phyloP scores from a whole-genome alignment of 2,797 vertebrate genomes.

The Leuciscus waleckii region DNA sequence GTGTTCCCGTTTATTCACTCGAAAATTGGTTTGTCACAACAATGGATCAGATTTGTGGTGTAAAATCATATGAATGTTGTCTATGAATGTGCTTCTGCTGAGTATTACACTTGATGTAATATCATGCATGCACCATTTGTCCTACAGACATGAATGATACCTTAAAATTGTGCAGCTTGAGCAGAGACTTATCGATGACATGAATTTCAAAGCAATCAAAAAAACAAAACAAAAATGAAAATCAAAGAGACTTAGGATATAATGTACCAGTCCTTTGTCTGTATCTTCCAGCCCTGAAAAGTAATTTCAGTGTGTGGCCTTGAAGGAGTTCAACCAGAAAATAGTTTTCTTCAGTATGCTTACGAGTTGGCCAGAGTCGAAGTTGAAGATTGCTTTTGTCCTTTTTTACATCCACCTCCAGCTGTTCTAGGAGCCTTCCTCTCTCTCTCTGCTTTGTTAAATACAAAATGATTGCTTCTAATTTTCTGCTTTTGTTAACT shows the following conservation, averaged over 20 bases:
- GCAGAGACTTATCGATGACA: neutral
- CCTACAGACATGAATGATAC: neutral
- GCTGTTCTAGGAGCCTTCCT: conserved; percentile 12
- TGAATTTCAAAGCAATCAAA: neutral
- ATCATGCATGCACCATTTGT: neutral
- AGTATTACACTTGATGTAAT: neutral
- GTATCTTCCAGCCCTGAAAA: conserved; percentile 40
- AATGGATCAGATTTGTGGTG: neutral
- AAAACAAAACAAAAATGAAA: neutral
- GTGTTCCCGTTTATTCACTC: neutral
- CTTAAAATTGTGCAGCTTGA: neutral
- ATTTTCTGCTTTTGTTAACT: conserved; percentile 50
- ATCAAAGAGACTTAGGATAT: conserved; percentile 15
- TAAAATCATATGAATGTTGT: neutral
- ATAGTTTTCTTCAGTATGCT: conserved; percentile 24
- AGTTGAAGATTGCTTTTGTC: conserved; percentile 42
- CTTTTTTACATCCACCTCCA: conserved; percentile 33
- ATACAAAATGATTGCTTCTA: conserved; percentile 48
- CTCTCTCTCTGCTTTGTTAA: conserved; percentile 43
- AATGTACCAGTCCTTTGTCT: conserved; percentile 46
- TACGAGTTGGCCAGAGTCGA: neutral
- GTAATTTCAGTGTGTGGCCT: conserved; percentile 24
- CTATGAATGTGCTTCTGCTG: neutral
- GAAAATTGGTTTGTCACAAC: neutral
- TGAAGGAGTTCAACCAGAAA: conserved; percentile 42